These are phyloP conservation scores for Pachymerium ferrugineum DNA, from an alignment of 2,888 invertebrate species.

Conservation along the genomic window DNA sequence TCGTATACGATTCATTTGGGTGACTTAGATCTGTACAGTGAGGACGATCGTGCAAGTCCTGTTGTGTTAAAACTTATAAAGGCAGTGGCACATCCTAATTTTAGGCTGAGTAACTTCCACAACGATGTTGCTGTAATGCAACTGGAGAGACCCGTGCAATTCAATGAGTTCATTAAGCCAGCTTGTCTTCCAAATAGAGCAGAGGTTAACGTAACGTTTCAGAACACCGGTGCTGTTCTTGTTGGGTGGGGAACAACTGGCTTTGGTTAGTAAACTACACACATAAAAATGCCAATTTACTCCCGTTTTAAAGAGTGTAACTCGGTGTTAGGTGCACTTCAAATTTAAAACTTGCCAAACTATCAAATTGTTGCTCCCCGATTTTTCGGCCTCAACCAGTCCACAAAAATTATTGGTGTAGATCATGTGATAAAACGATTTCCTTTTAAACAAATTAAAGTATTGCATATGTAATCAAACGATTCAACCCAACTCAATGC, in stretches of 20 bases:
- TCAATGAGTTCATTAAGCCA: background rate
- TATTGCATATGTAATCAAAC: too few relatives aligned
- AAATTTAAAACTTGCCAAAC: too few relatives aligned
- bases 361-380: too few relatives aligned
- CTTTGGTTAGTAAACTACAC: slow-evolving; percentile 65
- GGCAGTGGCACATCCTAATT: background rate
- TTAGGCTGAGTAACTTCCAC: background rate
- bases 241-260: slow-evolving; percentile 76
- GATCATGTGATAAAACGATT: too few relatives aligned
- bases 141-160: background rate
- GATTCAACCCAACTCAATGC: too few relatives aligned
- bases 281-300: too few relatives aligned
- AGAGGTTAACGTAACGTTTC: background rate
- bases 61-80: background rate
- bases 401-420: too few relatives aligned
- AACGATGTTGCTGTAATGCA: slow-evolving; percentile 30
- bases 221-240: slow-evolving; percentile 50
- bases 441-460: too few relatives aligned
- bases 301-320: too few relatives aligned
- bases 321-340: too few relatives aligned
- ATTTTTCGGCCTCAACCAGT: too few relatives aligned
- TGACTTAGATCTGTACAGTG: slow-evolving; percentile 8
- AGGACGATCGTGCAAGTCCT: background rate
- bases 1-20: slow-evolving; percentile 17
- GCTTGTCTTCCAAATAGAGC: background rate